These are phyloP conservation scores for Leucophora obtusa DNA, from an alignment of 2,888 invertebrate species.

Conservation along the genomic window DNA sequence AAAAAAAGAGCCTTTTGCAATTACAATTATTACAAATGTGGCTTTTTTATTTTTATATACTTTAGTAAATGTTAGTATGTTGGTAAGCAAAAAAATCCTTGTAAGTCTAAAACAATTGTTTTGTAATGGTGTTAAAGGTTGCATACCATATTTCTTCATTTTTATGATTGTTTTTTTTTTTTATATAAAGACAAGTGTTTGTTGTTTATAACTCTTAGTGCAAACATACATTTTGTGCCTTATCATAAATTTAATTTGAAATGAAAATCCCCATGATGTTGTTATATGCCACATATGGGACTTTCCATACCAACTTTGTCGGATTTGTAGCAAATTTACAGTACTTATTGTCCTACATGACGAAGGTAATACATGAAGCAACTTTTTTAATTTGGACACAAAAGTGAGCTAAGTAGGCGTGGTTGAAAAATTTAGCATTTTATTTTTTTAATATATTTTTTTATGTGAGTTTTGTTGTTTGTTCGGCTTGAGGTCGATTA, in stretches of 20 bases:
- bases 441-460: too few relatives aligned
- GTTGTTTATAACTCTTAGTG: slow-evolving; percentile 10
- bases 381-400: too few relatives aligned
- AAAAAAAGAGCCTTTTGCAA: slow-evolving; percentile 50
- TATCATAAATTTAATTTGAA: slow-evolving; percentile 75
- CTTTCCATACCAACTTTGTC: too few relatives aligned
- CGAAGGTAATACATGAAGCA: too few relatives aligned
- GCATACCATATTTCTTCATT: slow-evolving; percentile 23
- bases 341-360: too few relatives aligned
- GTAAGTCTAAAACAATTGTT: slow-evolving; percentile 49
- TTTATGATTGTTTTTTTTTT: neutral
- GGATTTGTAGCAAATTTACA: too few relatives aligned
- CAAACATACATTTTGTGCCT: slow-evolving; percentile 66
- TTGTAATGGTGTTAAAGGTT: slow-evolving; percentile 60
- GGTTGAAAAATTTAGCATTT: too few relatives aligned
- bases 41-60: slow-evolving; percentile 29
- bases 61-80: slow-evolving; percentile 12
- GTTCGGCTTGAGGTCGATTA: too few relatives aligned
- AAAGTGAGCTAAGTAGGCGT: too few relatives aligned
- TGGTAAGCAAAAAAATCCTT: slow-evolving; percentile 41
- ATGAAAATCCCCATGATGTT: slow-evolving; percentile 71
- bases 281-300: slow-evolving; percentile 64
- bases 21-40: slow-evolving; percentile 64
- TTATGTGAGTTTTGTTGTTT: too few relatives aligned
- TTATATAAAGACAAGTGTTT: slow-evolving; percentile 36